These are phyloP conservation scores for Prietella phreatophila DNA, from an alignment of 2,113 vertebrate genomes.

Conservation along the genomic window DNA sequence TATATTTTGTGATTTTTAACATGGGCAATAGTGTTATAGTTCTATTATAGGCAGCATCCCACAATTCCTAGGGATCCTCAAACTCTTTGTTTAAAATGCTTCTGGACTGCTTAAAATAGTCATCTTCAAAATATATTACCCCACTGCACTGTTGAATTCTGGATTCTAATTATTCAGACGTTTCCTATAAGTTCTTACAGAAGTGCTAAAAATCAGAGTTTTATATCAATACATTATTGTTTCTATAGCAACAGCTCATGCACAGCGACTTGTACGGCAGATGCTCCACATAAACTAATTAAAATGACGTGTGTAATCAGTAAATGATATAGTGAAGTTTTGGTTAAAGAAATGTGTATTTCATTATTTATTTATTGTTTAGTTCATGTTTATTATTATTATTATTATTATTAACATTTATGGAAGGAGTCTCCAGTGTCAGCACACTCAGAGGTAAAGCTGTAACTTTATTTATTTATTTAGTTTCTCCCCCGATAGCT, in stretches of 20 bases:
- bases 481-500: neutral
- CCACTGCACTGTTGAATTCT: neutral
- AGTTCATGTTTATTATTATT: too few species aligned
- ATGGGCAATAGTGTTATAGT: neutral
- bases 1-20: neutral
- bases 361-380: too few species aligned
- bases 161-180: neutral
- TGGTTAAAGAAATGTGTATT: neutral
- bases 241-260: neutral
- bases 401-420: neutral
- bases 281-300: neutral
- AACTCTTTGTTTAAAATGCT: neutral
- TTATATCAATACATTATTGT: neutral
- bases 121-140: neutral
- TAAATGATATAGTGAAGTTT: neutral
- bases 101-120: neutral
- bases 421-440: neutral
- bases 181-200: neutral
- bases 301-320: too few species aligned
- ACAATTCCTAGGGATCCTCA: neutral
- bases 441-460: neutral
- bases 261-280: neutral
- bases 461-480: neutral
- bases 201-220: neutral
- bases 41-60: neutral